phyloP scores from a whole-genome alignment of 2,888 invertebrate species.

The Drosophila macrospina region DNA sequence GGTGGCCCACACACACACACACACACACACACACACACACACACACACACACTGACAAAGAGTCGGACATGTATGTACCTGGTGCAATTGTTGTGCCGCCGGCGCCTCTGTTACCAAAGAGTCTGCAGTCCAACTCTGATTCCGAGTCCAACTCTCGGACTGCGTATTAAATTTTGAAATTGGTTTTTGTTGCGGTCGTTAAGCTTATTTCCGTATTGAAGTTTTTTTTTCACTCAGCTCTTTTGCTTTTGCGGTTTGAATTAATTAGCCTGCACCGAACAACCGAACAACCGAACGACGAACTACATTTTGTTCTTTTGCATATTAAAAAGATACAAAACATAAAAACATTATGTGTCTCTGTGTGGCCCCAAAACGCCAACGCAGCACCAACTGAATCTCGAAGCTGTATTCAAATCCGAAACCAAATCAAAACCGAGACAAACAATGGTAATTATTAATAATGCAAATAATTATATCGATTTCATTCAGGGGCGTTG shows the following conservation, averaged over 20 bases:
- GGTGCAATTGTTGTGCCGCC: constrained; percentile 75
- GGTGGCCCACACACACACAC: constrained; percentile 74
- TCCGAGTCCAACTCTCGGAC: constrained; percentile 21
- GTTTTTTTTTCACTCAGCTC: constrained; percentile 28
- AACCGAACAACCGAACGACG: constrained; percentile 42
- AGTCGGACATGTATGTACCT: constrained; percentile 62
- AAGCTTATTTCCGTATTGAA: constrained; percentile 81
- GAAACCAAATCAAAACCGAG: constrained; percentile 47
- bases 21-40: constrained; percentile 14
- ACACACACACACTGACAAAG: constrained; percentile 24
- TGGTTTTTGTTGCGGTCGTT: constrained; percentile 77
- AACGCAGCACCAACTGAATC: constrained; percentile 58
- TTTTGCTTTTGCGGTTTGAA: constrained; percentile 75
- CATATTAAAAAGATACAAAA: constrained; percentile 53
- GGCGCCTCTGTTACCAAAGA: constrained; percentile 63
- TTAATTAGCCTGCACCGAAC: constrained; percentile 72
- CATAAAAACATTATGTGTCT: constrained; percentile 8
- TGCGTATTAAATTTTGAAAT: constrained; percentile 78
- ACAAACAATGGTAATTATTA: constrained; percentile 81
- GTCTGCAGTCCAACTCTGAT: constrained; percentile 25
- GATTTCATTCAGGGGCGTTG: constrained; percentile 80
- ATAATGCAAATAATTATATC: constrained; percentile 80
- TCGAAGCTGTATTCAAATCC: constrained; percentile 27
- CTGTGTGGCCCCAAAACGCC: constrained; percentile 70
- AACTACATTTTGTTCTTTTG: constrained; percentile 63